Evolutionary conservation across 2,888 invertebrate genomes (phyloP).

Genomic region (Mythimna ferrago): DNA sequence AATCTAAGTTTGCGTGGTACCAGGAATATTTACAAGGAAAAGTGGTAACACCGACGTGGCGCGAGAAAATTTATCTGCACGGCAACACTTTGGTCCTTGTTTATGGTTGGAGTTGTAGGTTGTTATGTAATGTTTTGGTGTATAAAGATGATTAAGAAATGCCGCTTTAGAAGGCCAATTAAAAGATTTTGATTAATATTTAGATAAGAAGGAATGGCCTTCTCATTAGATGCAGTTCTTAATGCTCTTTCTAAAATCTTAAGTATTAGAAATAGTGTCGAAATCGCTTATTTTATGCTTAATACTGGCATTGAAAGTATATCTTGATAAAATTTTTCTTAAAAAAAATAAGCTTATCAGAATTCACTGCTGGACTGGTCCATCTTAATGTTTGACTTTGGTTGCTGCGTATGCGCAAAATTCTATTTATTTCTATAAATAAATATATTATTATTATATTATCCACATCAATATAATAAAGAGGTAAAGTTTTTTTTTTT

Average conservation of each 20-base stretch:
- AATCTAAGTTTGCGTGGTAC: slow-evolving; percentile 40
- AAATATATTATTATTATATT: too few relatives aligned
- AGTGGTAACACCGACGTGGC: slow-evolving; percentile 24
- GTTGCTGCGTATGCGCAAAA: neutral
- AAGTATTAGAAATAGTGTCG: slow-evolving; percentile 15
- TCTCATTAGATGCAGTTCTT: slow-evolving; percentile 24
- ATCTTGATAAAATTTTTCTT: neutral
- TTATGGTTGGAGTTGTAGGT: slow-evolving; percentile 12
- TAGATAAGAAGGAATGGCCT: slow-evolving; percentile 10
- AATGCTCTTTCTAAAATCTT: slow-evolving; percentile 19
- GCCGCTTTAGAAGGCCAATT: neutral
- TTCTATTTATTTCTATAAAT: too few relatives aligned
- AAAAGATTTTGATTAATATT: slow-evolving; percentile 19
- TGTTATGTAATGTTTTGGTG: slow-evolving; percentile 4
- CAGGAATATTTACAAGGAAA: slow-evolving; percentile 42
- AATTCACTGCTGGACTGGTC: neutral
- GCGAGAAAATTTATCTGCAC: slow-evolving; percentile 32
- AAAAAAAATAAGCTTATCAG: neutral
- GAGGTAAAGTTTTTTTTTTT: too few relatives aligned
- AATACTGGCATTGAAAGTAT: slow-evolving; percentile 17
- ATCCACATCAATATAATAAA: too few relatives aligned
- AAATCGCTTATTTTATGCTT: slow-evolving; percentile 14
- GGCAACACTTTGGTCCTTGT: slow-evolving; percentile 19
- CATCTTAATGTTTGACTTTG: neutral
- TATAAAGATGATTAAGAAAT: slow-evolving; percentile 1